These are phyloP conservation scores for Poeciliopsis retropinna DNA, from an alignment of 2,113 vertebrate species.

Conservation along the genomic window DNA sequence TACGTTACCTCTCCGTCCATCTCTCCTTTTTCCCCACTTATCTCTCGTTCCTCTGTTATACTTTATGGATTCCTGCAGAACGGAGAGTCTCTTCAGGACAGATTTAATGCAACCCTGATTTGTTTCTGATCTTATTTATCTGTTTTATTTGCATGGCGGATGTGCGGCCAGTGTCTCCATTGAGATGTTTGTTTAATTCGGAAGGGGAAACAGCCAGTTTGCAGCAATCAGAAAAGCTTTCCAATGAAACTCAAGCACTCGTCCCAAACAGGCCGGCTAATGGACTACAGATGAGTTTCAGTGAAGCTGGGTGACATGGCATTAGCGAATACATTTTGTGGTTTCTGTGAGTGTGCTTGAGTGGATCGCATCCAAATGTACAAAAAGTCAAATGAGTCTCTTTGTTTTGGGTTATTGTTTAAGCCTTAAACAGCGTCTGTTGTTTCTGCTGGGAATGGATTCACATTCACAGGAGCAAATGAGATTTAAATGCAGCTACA, in stretches of 20 bases:
- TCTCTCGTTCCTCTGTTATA: constrained; percentile 42
- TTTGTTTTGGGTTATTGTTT: constrained; percentile 8
- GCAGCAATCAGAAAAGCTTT: constrained; percentile 42
- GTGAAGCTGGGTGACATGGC: constrained; percentile 29
- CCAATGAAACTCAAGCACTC: constrained; percentile 43
- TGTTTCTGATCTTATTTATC: constrained; percentile 67
- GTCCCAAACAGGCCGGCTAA: constrained; percentile 34
- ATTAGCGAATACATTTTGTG: constrained; percentile 43
- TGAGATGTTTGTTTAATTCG: constrained; percentile 31
- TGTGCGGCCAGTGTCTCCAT: constrained; percentile 34
- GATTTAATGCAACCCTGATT: constrained; percentile 77
- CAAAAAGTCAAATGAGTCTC: neutral
- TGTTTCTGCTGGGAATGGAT: neutral
- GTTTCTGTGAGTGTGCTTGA: constrained; percentile 1
- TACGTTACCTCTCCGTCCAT: constrained; percentile 49
- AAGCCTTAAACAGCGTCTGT: neutral
- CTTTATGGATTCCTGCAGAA: constrained; percentile 68
- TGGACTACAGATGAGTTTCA: constrained; percentile 64
- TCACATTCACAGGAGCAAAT: constrained; percentile 32
- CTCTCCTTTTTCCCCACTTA: constrained; percentile 18
- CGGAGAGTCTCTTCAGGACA: constrained; percentile 70
- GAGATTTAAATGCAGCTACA: constrained; percentile 34
- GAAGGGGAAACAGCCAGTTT: constrained; percentile 22
- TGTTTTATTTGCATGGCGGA: constrained; percentile 53
- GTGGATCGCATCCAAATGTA: constrained; percentile 4